A percentile compares a stretch with the other conserved stretches of the same genome.
phyloP scores from a whole-genome alignment of 2,113 vertebrate genomes.

The Callocephalon fimbriatum region DNA sequence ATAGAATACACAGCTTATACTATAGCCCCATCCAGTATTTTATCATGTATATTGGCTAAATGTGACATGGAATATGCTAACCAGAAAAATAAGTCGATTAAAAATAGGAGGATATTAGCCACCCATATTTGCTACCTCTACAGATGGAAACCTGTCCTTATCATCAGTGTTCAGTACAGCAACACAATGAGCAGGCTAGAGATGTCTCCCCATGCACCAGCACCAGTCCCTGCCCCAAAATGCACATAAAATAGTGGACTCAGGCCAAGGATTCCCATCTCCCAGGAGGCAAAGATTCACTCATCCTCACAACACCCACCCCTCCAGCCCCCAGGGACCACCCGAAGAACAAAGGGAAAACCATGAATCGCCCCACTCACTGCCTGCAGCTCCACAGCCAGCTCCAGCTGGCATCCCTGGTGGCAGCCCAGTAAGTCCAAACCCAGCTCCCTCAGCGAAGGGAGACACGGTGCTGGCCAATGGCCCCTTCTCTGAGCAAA shows the following conservation, averaged over 20 bases:
- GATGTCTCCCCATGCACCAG: rapidly evolving
- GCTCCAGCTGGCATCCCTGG: neutral
- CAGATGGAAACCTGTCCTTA: neutral
- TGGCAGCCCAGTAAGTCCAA: neutral
- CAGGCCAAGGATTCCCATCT: neutral
- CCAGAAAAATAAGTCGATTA: neutral
- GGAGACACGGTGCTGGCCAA: rapidly evolving
- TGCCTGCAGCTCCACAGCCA: neutral
- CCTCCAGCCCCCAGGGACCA: neutral
- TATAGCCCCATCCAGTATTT: neutral
- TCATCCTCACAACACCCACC: neutral
- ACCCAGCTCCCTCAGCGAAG: rapidly evolving
- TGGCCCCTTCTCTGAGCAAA: neutral
- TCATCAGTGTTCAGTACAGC: neutral
- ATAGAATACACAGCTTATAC: neutral
- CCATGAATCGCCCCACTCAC: neutral
- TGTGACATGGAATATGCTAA: neutral
- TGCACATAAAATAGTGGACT: neutral
- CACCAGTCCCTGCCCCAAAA: neutral
- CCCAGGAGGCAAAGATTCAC: neutral
- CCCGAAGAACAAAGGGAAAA: rapidly evolving
- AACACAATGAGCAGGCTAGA: neutral
- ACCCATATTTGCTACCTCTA: neutral
- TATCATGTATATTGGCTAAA: neutral
- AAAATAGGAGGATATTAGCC: neutral